Percentiles rank a stretch among this genome's conserved stretches.
Evolutionary conservation across 2,113 vertebrate genomes (phyloP).

Genomic region (Corydoras maculifer): DNA sequence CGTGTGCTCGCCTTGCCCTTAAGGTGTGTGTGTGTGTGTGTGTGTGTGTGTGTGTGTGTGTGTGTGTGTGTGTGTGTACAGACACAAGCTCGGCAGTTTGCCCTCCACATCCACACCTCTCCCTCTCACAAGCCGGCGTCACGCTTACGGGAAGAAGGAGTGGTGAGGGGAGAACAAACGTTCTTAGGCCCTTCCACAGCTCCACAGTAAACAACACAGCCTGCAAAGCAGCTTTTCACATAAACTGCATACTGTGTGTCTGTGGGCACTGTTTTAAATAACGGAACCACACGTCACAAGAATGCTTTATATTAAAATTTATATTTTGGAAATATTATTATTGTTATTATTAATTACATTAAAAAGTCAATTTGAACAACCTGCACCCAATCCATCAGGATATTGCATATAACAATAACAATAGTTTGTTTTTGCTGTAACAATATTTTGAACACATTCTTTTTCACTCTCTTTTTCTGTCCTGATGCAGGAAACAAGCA

Average conservation of each 20-base stretch:
- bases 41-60: constrained; percentile 3
- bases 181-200: constrained; percentile 15
- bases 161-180: constrained; percentile 22
- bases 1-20: constrained; percentile 51
- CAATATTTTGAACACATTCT: too few relatives aligned
- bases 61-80: constrained; percentile 28
- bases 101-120: constrained; percentile 51
- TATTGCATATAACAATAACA: too few relatives aligned
- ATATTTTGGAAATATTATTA: too few relatives aligned
- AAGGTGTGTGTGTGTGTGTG: constrained; percentile 57
- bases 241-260: constrained; percentile 1
- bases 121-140: constrained; percentile 58
- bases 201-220: constrained; percentile 18
- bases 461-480: too few relatives aligned
- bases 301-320: too few relatives aligned
- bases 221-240: constrained; percentile 1
- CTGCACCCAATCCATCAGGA: too few relatives aligned
- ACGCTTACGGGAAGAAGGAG: constrained; percentile 39
- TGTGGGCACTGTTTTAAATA: not conserved
- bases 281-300: too few relatives aligned
- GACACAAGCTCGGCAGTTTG: constrained; percentile 58
- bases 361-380: too few relatives aligned
- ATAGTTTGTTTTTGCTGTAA: too few relatives aligned
- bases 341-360: too few relatives aligned
- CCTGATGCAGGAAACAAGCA: too few relatives aligned